Base-by-base conservation (phyloP, 2,888 invertebrate species). In the Lepidocyrtoides sp. region DNA sequence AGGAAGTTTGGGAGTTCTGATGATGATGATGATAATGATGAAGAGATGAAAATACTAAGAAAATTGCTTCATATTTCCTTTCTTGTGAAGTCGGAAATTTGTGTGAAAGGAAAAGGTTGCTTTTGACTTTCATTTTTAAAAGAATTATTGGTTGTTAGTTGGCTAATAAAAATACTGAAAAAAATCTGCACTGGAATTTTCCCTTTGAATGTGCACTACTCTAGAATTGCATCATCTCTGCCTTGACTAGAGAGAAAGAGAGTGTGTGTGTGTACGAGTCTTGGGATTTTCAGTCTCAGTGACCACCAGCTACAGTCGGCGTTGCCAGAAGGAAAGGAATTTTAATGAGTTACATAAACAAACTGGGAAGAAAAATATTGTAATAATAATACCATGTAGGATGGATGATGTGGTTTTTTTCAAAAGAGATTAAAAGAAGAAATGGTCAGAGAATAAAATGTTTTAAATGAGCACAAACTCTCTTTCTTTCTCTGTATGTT, bases 321-420 rank as follows among this genome's bases (percentile, higher is more conserved):
- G 20, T 2, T 57, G 57, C 57, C 57, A 57, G 23, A 57, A 63
- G 63, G 1, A 63, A 63, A 29, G 63, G 29, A 63, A 26, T 63
- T 63, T 63, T 63, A 63, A 63, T 63, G 63, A 63, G 63, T 29
- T 26, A 26, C 63, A 29, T 63, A 29, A 63, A 63, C 63, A 63
- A 63, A 63, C 66, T 17, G 36, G 36, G 17, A 69, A n/a, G 36
- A 1, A 36, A 17, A 36, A 69, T n/a, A 17, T 36, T 2, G 17
- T 36, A 32, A 69, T 69, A 32, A 69, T 69, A 36, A n/a, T 32
- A 17, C 32, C 17, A 17, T 69, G 12, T 36, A 5, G 36, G 36
- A 36, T 48, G 63, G 63, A 29, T 63, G 63, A 63, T 36, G 66
- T 69, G 36, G 66, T 36, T 26, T 63, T 63, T 63, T n/a, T 26